These are phyloP conservation scores for Emydocephalus ijimae DNA, from an alignment of 2,113 vertebrate genomes.

Conservation along the genomic window DNA sequence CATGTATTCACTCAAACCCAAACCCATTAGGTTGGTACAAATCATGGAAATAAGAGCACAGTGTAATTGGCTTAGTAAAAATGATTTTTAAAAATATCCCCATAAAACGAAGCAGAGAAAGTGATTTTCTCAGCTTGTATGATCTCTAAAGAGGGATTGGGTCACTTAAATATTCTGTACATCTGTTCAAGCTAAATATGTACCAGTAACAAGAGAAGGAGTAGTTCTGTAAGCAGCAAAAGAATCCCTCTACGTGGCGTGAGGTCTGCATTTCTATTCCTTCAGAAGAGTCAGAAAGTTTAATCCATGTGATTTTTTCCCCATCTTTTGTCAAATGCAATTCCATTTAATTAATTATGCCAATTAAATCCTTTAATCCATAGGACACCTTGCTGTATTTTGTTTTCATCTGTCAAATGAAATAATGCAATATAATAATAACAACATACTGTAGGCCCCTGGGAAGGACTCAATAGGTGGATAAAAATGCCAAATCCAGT, in stretches of 20 bases:
- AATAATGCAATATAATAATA: not conserved
- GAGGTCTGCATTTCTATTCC: not conserved
- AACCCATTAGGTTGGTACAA: not conserved
- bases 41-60: not conserved
- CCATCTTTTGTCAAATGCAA: not conserved
- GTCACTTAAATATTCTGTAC: not conserved
- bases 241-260: not conserved
- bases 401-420: not conserved
- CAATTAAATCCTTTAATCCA: not conserved
- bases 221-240: not conserved
- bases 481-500: not conserved
- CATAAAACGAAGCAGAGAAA: not conserved
- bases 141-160: not conserved
- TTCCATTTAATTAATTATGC: not conserved
- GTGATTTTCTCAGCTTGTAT: not conserved
- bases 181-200: conserved; percentile 3
- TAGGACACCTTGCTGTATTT: not conserved
- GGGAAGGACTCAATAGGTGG: not conserved
- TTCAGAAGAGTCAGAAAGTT: not conserved
- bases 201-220: not conserved
- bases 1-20: not conserved
- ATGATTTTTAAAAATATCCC: not conserved
- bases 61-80: not conserved
- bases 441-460: not conserved
- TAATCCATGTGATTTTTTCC: not conserved